Base-by-base conservation (phyloP, 2,797 vertebrate species). In the Falco rusticolus region DNA sequence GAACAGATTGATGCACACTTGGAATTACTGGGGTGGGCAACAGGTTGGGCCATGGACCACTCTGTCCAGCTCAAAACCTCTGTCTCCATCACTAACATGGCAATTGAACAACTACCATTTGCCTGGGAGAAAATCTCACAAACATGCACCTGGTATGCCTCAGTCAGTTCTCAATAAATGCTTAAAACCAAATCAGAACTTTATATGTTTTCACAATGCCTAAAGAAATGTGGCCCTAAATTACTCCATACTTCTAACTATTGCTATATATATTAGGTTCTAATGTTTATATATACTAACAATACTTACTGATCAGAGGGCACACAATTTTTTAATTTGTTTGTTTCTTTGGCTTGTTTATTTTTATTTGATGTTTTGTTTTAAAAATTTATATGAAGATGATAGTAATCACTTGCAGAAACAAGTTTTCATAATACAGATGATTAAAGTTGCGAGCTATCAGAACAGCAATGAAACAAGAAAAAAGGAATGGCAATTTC, bases 1-100 rank as follows among this genome's bases (percentile, higher is more conserved):
- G 13, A 45, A 16, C 2, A 17, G 9, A 8, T 34, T 0, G 1
- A 14, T 19, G 25, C 17, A 64, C 4, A 2, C 26, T 25, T 31
- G 54, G 47, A 29, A 61, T 72, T 78, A 12, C 11, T 28, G 28
- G n/a, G 4, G 4, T 31, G 21, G 15, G 26, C 29, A 84, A 29
- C 7, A 10, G 21, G 5, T 20, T 50, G 13, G 39, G 16, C 14
- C 20, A 19, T 3, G 41, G 65, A 41, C 4, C 11, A 6, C 25
- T 34, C 69, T 78, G 17, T 7, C 11, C 26, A 19, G 24, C 60
- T 76, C 18, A 26, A 12, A 76, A 17, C 39, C 33, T 69, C 25
- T 21, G 26, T 24, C 16, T 45, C 31, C 25, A n/a, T 33, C 43
- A 15, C 50, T 37, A 18, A 13, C 2, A 3, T 0, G 7, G 15